Conservation (phyloP, 2,797 vertebrate genomes). For the Gymnodraco acuticeps region DNA sequence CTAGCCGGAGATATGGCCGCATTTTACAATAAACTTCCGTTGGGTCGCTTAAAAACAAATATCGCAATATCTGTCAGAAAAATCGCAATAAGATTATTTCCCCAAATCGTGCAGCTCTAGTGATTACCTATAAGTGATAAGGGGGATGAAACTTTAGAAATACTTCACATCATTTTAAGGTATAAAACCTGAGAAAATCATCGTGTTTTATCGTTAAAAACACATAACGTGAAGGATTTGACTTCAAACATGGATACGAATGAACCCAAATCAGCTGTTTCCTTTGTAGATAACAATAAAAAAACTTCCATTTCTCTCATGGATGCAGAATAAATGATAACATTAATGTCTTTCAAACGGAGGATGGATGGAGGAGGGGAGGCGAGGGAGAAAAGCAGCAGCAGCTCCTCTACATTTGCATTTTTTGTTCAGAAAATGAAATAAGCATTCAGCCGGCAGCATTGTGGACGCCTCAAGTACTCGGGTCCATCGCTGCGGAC, state of each 20-base stretch:
- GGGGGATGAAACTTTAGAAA: neutral
- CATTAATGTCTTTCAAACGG: slow-evolving; percentile 53
- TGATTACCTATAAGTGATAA: too few relatives aligned
- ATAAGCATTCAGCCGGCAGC: slow-evolving; percentile 82
- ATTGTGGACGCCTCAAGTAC: slow-evolving; percentile 81
- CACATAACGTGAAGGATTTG: neutral
- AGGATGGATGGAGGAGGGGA: slow-evolving; percentile 1
- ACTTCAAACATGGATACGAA: slow-evolving; percentile 19
- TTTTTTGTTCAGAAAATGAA: slow-evolving; percentile 81
- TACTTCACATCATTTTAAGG: neutral
- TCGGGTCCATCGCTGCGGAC: slow-evolving; percentile 69
- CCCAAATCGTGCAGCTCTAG: too few relatives aligned
- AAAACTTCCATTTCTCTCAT: slow-evolving; percentile 36
- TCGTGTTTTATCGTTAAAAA: slow-evolving; percentile 1
- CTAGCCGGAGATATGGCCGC: too few relatives aligned
- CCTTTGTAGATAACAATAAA: neutral
- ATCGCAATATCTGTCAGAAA: too few relatives aligned
- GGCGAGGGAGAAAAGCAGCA: neutral
- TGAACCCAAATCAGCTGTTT: slow-evolving; percentile 32
- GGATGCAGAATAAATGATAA: slow-evolving; percentile 48
- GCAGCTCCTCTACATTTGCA: slow-evolving; percentile 72
- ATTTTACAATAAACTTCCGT: too few relatives aligned
- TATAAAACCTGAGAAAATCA: slow-evolving; percentile 5
- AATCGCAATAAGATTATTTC: too few relatives aligned
- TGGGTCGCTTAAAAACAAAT: too few relatives aligned